phyloP scores from a whole-genome alignment of 2,113 vertebrate genomes.

The Archocentrus centrarchus region DNA sequence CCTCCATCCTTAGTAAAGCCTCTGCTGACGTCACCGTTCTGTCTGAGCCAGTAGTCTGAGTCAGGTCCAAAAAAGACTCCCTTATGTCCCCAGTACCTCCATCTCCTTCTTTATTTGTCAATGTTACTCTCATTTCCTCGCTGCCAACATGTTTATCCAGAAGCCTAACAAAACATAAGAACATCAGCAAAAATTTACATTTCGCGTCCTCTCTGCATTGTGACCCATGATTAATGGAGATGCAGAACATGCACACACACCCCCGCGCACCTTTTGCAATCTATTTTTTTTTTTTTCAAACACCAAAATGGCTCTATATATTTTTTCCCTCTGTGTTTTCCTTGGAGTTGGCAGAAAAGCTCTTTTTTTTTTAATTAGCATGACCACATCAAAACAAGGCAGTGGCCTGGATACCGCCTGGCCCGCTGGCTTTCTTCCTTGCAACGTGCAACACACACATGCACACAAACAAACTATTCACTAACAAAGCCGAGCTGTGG shows the following conservation, averaged over 20 bases:
- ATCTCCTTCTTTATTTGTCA: slow-evolving; percentile 29
- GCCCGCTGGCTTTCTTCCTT: slow-evolving; percentile 69
- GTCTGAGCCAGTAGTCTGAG: slow-evolving; percentile 71
- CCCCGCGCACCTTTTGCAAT: slow-evolving; percentile 24
- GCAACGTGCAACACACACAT: slow-evolving; percentile 47
- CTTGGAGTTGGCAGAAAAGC: slow-evolving; percentile 58
- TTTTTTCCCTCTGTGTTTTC: slow-evolving; percentile 39
- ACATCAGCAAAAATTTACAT: slow-evolving; percentile 44
- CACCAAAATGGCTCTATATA: slow-evolving; percentile 23
- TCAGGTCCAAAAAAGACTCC: slow-evolving; percentile 70
- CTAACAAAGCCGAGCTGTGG: slow-evolving; percentile 66
- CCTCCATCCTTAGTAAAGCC: slow-evolving; percentile 68
- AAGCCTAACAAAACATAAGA: slow-evolving; percentile 31
- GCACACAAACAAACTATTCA: slow-evolving; percentile 55
- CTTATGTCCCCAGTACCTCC: slow-evolving; percentile 45
- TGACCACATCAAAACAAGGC: slow-evolving; percentile 78
- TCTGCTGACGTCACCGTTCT: slow-evolving; percentile 68
- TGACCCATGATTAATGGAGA: slow-evolving; percentile 17
- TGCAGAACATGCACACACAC: slow-evolving; percentile 22
- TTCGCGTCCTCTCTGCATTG: slow-evolving; percentile 1
- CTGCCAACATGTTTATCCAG: slow-evolving; percentile 44
- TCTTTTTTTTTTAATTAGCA: slow-evolving; percentile 66
- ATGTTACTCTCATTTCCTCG: not conserved
- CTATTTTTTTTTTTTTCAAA: not conserved
- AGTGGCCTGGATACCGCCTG: slow-evolving; percentile 74